These are phyloP conservation scores for Euplagia quadripunctaria DNA, from an alignment of 2,888 invertebrate species.

Conservation along the genomic window DNA sequence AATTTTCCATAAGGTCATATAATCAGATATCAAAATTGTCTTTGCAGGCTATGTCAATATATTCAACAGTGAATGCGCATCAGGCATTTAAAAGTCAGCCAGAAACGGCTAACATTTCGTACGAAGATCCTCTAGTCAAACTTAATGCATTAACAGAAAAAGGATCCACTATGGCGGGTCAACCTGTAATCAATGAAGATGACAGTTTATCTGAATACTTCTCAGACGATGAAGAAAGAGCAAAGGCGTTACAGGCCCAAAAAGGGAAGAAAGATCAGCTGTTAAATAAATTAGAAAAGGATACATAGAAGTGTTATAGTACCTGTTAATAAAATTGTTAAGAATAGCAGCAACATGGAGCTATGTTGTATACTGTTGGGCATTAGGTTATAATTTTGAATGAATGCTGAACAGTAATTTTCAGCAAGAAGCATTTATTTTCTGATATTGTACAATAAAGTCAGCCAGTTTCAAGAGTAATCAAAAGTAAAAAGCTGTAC, in stretches of 20 bases:
- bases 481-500: constrained; percentile 36
- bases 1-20: background rate
- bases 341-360: constrained; percentile 34
- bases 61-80: constrained; percentile 84
- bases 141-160: constrained; percentile 71
- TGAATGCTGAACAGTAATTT: constrained; percentile 31
- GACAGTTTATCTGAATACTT: constrained; percentile 81
- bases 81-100: constrained; percentile 57
- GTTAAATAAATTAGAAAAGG: constrained; percentile 72
- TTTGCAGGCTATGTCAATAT: constrained; percentile 89
- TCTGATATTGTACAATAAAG: constrained; percentile 45
- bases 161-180: constrained; percentile 73
- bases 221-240: constrained; percentile 84
- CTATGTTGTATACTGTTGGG: constrained; percentile 26
- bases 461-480: constrained; percentile 34
- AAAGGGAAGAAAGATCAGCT: constrained; percentile 74
- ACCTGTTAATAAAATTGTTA: constrained; percentile 63
- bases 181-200: constrained; percentile 65
- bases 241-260: constrained; percentile 73
- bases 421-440: constrained; percentile 57
- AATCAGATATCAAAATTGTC: background rate
- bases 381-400: constrained; percentile 3
- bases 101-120: constrained; percentile 58
- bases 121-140: constrained; percentile 74
- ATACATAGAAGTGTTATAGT: constrained; percentile 69